A percentile compares a stretch with the other conserved stretches of the same genome.
Conservation (phyloP, 1,140 invertebrate genomes). For the Rhopalosiphum padi region DNA sequence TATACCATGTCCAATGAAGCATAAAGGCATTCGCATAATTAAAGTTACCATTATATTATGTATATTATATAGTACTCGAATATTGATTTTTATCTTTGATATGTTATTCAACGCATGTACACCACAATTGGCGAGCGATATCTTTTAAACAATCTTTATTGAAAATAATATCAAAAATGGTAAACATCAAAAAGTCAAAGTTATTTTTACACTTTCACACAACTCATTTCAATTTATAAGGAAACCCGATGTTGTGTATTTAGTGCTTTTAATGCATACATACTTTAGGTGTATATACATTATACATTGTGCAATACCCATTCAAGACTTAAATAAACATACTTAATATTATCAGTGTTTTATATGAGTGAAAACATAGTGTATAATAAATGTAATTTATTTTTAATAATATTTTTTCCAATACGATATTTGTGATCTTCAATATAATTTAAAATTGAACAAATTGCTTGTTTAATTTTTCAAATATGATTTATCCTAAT, state of each 20-base stretch:
- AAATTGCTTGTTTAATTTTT: background rate
- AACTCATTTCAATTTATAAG: background rate
- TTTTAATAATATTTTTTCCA: background rate
- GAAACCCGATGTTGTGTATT: background rate
- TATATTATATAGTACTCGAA: background rate
- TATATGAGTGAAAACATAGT: background rate
- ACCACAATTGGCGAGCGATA: background rate
- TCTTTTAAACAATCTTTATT: background rate
- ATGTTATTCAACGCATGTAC: background rate
- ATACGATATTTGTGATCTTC: background rate
- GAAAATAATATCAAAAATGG: background rate
- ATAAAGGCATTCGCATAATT: background rate
- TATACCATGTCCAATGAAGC: no score
- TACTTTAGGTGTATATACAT: background rate
- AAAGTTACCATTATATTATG: background rate
- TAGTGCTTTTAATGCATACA: no score
- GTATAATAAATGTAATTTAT: background rate
- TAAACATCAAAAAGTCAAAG: background rate
- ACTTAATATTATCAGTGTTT: background rate
- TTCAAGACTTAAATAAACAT: background rate
- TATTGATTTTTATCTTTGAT: background rate
- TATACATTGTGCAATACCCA: background rate
- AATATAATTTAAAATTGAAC: background rate
- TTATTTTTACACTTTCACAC: background rate
- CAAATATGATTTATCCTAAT: background rate